Conservation (phyloP, 2,888 invertebrate genomes). For the Ganaspis brasiliensis region DNA sequence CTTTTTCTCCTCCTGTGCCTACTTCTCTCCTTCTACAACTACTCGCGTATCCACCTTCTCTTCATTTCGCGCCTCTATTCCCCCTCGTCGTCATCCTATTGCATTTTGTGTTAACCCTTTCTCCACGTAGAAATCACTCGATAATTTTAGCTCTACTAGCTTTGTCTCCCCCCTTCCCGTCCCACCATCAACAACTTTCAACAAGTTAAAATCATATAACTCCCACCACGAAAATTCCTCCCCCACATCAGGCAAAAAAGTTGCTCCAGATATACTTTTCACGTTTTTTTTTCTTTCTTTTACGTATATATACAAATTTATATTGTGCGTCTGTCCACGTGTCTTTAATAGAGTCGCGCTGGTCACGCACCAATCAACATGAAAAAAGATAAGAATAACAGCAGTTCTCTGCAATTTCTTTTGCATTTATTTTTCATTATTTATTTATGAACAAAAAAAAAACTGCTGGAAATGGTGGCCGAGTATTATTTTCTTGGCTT, state of each 20-base stretch:
- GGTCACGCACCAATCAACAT: slow-evolving; percentile 17
- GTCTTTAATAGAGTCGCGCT: slow-evolving; percentile 1
- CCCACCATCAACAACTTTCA: background rate
- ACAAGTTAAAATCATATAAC: background rate
- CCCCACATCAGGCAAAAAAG: background rate
- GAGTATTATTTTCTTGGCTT: too few species aligned
- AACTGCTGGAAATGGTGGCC: too few species aligned
- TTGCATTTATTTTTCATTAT: background rate
- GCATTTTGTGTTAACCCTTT: background rate
- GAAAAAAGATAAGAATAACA: background rate
- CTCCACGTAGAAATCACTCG: background rate
- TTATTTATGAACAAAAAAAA: background rate
- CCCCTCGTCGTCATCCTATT: slow-evolving; percentile 2
- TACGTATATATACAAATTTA: background rate
- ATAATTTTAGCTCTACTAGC: background rate
- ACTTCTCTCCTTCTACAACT: slow-evolving; percentile 48
- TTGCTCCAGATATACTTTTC: background rate
- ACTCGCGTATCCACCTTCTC: slow-evolving; percentile 50
- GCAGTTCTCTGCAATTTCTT: background rate
- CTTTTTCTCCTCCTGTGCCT: slow-evolving; percentile 66
- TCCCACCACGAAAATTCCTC: background rate
- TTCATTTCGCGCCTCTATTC: slow-evolving; percentile 39
- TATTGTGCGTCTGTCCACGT: slow-evolving; percentile 6
- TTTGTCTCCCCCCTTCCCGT: background rate
- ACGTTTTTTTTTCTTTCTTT: slow-evolving; percentile 6